Evolutionary conservation across 1,140 invertebrate species (phyloP).

Genomic region (Nasonia giraulti): DNA sequence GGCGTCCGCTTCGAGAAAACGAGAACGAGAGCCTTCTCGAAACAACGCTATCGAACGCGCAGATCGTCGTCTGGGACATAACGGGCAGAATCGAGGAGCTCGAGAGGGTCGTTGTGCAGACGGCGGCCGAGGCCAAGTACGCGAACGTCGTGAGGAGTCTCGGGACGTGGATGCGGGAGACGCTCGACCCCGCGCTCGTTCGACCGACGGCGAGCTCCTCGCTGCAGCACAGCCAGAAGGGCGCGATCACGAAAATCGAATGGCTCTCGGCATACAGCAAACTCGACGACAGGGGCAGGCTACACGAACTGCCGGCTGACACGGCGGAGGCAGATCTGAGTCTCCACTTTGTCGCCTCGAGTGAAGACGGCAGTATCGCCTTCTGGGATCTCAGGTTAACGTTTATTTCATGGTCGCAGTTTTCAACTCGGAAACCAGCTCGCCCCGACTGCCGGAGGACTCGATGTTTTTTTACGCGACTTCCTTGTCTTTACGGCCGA

Average conservation of each 20-base stretch:
- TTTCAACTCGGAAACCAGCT: too few relatives aligned
- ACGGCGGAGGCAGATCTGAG: conserved; percentile 70
- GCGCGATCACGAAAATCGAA: conserved; percentile 77
- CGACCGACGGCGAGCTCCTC: conserved; percentile 78
- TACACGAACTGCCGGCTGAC: conserved; percentile 67
- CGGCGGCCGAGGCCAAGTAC: conserved; percentile 77
- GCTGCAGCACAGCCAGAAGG: conserved; percentile 78
- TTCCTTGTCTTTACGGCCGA: too few relatives aligned
- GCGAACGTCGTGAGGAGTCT: conserved; percentile 65
- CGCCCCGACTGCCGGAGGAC: too few relatives aligned
- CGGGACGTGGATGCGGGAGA: conserved; percentile 80
- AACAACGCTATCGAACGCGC: neutral
- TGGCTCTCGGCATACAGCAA: conserved; percentile 80
- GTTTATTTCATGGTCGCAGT: neutral
- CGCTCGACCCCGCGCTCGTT: conserved; percentile 75
- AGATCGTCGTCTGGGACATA: conserved; percentile 84
- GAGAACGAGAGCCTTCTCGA: neutral
- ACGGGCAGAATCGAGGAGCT: conserved; percentile 79
- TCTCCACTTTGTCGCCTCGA: conserved; percentile 79
- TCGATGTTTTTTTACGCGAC: too few relatives aligned
- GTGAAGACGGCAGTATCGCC: conserved; percentile 80
- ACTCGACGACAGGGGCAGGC: conserved; percentile 77
- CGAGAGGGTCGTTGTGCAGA: conserved; percentile 78
- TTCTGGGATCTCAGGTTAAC: conserved; percentile 81
- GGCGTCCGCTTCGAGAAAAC: neutral